Percentiles rank a stretch among this genome's conserved stretches.
Evolutionary conservation across 2,888 invertebrate species (phyloP).

Genomic region (Stenichneumon culpator): DNA sequence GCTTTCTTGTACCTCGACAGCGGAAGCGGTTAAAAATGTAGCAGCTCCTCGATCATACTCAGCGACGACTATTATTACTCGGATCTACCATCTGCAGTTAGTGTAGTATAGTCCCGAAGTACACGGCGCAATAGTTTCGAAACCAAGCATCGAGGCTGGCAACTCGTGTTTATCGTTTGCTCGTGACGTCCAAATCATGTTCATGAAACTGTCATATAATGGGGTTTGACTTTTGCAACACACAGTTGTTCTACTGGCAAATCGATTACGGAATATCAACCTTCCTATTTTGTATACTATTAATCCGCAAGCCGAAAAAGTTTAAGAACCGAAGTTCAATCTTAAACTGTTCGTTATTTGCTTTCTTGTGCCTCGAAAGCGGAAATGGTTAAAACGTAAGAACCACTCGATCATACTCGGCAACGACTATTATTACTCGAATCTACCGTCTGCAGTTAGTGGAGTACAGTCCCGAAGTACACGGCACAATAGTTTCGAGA

Average conservation of each 20-base stretch:
- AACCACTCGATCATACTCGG: constrained; percentile 17
- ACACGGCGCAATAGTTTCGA: constrained; percentile 2
- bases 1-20: constrained; percentile 41
- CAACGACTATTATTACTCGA: constrained; percentile 10
- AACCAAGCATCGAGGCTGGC: constrained; percentile 28
- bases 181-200: constrained; percentile 67
- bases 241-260: too few species aligned
- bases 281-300: too few species aligned
- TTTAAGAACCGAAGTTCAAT: not conserved
- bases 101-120: not conserved
- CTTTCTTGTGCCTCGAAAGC: constrained; percentile 38
- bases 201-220: constrained; percentile 73
- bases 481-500: constrained; percentile 11
- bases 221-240: constrained; percentile 73
- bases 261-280: too few species aligned
- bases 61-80: constrained; percentile 1
- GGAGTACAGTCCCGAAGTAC: not conserved
- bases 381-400: constrained; percentile 25
- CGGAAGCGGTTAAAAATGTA: constrained; percentile 31
- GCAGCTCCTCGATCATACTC: constrained; percentile 16
- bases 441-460: not conserved
- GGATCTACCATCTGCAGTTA: not conserved
- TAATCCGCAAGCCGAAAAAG: not conserved
- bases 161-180: constrained; percentile 55
- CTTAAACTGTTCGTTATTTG: not conserved